Evolutionary conservation across 53 echinoderm and acorn worm species (phyloP), one percentile per base, ranked within the genome.

Genomic region (Echinometra lucunter): DNA sequence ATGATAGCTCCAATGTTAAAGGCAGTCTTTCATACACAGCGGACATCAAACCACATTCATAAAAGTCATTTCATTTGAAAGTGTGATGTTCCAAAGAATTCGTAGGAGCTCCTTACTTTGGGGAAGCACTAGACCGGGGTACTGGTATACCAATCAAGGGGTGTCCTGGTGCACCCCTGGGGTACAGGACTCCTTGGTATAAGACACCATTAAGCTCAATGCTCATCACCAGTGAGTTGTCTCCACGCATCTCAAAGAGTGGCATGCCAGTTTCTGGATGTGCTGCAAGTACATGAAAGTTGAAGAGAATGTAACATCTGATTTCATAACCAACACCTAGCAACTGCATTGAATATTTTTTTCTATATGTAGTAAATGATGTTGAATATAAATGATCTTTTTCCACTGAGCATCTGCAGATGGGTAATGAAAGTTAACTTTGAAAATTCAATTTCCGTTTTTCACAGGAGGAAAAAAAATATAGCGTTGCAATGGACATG

Each of bases 131-230:
- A 28, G 94, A 94, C 8, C 94, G 85, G 82, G 94, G 94, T 37
- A 94, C 66, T 40, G 94, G 85, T 57, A 94, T 85, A 83, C 94
- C 85, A 25, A 82, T 60, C 63, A 96, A 60, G 28, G 97, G 96
- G 81, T 95, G 96, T n/a, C 96, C 96, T 40, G 97, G 95, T 34
- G 92, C 92, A 2, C 97, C 96, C 66, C 96, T 95, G 19, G 98
- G 97, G 82, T 98, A 97, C 5, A 98, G 85, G 23, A 98, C 97
- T 0, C 98, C 98, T 67, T 98, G 98, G 94, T 98, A 98, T 32
- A 98, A 95, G 67, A 98, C 95, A 42, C 97, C 96, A 89, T 98
- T 98, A 16, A 98, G 95, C 92, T 98, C 99, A 37, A 98, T 97
- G 92, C 99, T 97, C 34, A 98, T 97, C 11, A 98, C 94, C 17